Conservation (phyloP, 2,888 invertebrate genomes). For the Cantharis nigra region DNA sequence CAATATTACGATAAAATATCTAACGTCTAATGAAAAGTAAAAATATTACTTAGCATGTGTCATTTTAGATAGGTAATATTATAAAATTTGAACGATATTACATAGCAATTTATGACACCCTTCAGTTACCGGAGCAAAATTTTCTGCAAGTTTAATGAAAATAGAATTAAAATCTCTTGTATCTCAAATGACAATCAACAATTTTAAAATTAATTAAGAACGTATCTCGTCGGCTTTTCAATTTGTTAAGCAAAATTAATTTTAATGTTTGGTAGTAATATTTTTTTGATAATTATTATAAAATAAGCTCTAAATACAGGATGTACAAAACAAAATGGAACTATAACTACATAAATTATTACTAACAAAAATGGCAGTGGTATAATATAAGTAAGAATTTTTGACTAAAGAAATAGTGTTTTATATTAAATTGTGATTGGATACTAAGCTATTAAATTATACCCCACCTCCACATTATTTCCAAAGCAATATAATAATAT, state of each 20-base stretch:
- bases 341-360: neutral
- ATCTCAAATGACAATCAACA: neutral
- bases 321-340: conserved; percentile 9
- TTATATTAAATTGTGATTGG: no score
- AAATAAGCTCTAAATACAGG: conserved; percentile 6
- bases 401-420: no score
- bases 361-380: neutral
- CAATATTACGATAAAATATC: neutral
- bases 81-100: conserved; percentile 7
- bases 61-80: conserved; percentile 11
- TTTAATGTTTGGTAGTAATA: neutral
- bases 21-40: neutral
- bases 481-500: no score
- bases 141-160: neutral
- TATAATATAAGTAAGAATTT: no score
- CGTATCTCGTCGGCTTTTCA: neutral
- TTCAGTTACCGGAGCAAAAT: neutral
- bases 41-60: neutral
- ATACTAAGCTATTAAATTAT: no score
- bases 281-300: neutral
- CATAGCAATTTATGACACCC: neutral
- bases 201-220: neutral
- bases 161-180: neutral
- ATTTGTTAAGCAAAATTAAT: neutral
- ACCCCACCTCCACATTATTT: no score